phyloP scores from a whole-genome alignment of 2,113 vertebrate genomes.

The Numida meleagris region DNA sequence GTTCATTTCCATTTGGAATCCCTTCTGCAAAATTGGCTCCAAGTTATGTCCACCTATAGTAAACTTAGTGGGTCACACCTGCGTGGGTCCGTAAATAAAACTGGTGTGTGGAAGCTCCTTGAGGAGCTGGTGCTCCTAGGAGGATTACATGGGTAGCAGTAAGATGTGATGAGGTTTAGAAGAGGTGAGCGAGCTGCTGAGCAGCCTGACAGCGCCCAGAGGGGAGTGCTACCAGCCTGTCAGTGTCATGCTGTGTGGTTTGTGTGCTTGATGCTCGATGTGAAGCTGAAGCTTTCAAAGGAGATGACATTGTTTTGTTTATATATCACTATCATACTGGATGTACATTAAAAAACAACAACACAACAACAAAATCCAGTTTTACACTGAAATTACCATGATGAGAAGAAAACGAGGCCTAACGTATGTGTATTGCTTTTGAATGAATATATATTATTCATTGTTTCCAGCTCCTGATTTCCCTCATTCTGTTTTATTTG shows the following conservation, averaged over 20 bases:
- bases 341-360: not conserved
- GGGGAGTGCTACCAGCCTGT: not conserved
- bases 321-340: not conserved
- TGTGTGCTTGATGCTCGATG: not conserved
- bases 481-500: not conserved
- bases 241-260: not conserved
- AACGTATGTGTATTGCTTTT: not conserved
- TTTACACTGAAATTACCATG: not conserved
- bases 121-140: not conserved
- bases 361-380: not conserved
- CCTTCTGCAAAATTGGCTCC: not conserved
- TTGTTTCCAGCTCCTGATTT: not conserved
- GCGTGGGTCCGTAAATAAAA: not conserved
- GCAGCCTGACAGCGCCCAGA: fast-evolving
- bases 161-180: not conserved
- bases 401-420: not conserved
- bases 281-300: not conserved
- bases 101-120: not conserved
- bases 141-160: not conserved
- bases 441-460: not conserved
- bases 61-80: not conserved
- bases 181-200: not conserved
- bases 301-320: not conserved
- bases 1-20: not conserved
- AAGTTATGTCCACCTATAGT: not conserved